These are phyloP conservation scores for Corythornis cristatus DNA, from an alignment of 2,113 vertebrate species.

Conservation along the genomic window DNA sequence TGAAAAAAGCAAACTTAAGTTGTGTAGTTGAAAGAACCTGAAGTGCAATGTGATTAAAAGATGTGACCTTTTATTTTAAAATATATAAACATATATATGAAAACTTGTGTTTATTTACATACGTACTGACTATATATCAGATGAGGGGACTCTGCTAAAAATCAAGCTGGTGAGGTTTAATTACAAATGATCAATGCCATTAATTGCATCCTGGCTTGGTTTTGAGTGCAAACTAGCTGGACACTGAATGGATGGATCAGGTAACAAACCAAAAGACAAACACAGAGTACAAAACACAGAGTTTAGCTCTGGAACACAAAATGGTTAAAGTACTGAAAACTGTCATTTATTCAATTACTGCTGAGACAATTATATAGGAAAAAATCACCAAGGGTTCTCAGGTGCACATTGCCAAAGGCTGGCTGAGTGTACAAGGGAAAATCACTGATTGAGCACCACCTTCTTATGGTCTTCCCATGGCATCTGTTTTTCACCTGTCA, in stretches of 20 bases:
- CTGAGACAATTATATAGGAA: not conserved
- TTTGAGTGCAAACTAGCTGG: not conserved
- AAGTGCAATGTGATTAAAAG: not conserved
- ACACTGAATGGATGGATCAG: not conserved
- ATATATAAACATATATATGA: not conserved
- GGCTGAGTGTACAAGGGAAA: not conserved
- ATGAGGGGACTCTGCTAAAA: not conserved
- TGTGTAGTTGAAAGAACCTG: not conserved
- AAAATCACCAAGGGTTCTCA: not conserved
- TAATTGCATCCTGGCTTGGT: not conserved
- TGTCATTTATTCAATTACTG: not conserved
- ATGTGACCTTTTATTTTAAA: not conserved
- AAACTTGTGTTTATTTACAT: not conserved
- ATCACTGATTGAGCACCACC: not conserved
- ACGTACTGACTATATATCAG: not conserved
- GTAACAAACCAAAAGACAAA: not conserved
- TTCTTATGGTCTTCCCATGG: not conserved
- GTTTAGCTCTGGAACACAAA: not conserved
- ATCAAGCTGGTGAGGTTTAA: not conserved
- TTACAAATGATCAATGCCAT: not conserved
- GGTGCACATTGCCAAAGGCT: not conserved
- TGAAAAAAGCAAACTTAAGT: not conserved
- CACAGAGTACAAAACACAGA: too few relatives aligned
- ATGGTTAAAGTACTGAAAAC: not conserved
- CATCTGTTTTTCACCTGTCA: not conserved